Conservation (phyloP, 1,140 invertebrate genomes). For the Philaenus spumarius region DNA sequence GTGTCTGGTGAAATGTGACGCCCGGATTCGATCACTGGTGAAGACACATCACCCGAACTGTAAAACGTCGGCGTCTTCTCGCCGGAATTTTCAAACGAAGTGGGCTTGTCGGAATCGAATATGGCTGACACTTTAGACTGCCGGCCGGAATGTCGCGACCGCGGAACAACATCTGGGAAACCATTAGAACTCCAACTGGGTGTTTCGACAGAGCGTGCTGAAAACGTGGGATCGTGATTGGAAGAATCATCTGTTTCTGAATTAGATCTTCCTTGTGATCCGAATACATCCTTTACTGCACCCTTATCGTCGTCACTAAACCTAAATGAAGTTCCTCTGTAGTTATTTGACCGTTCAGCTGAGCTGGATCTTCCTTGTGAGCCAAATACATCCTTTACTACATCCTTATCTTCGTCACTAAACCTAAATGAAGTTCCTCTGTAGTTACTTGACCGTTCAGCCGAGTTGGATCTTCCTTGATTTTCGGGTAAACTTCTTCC, state of each 20-base stretch:
- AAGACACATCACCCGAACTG: neutral
- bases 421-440: neutral
- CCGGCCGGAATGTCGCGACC: neutral
- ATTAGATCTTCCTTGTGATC: neutral
- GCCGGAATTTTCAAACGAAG: neutral
- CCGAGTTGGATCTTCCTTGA: neutral
- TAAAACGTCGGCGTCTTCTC: neutral
- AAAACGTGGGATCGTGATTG: too few species aligned
- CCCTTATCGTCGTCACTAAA: neutral
- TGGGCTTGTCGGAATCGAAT: neutral
- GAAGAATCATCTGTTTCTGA: neutral
- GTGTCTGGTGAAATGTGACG: slow-evolving; percentile 34
- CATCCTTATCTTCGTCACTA: too few species aligned
- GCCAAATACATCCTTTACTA: too few species aligned
- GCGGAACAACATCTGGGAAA: too few species aligned
- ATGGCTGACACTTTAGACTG: slow-evolving; percentile 1
- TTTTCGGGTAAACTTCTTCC: too few species aligned
- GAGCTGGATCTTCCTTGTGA: neutral
- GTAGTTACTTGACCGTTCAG: neutral
- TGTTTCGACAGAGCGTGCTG: too few species aligned
- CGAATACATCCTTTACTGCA: too few species aligned
- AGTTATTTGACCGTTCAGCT: neutral
- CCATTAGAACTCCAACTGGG: too few species aligned
- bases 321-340: neutral
- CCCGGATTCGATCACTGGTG: slow-evolving; percentile 16